Conservation (phyloP, 2,113 vertebrate species). For the Myotis brandtii region DNA sequence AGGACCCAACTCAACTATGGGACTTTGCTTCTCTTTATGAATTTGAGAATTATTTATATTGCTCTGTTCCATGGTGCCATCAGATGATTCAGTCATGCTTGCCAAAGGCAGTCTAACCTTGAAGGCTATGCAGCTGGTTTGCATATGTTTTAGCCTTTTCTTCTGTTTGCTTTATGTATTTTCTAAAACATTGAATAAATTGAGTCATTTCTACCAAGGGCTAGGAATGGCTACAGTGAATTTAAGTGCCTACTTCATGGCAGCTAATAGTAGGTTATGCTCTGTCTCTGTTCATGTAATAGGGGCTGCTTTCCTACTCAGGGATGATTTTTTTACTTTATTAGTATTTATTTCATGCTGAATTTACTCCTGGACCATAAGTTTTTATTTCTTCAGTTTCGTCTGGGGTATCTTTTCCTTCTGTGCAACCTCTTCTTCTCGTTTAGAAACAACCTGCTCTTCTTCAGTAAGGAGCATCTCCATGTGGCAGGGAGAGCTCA, state of each 20-base stretch:
- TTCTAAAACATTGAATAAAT: not conserved
- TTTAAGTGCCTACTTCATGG: slow-evolving; percentile 24
- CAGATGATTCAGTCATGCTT: slow-evolving; percentile 37
- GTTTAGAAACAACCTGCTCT: not conserved
- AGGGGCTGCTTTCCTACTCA: slow-evolving; percentile 39
- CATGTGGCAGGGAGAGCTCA: not conserved
- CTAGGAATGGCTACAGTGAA: slow-evolving; percentile 11
- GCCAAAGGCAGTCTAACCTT: slow-evolving; percentile 1
- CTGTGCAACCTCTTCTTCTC: not conserved
- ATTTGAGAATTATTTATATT: slow-evolving; percentile 31
- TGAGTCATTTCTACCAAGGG: slow-evolving; percentile 18
- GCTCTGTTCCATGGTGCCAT: not conserved
- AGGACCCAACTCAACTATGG: not conserved
- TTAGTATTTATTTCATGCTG: not conserved
- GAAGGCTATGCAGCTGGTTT: not conserved
- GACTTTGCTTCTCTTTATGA: slow-evolving; percentile 27
- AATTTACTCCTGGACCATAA: not conserved
- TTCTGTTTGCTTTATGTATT: slow-evolving; percentile 39
- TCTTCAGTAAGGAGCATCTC: not conserved
- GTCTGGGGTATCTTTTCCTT: not conserved
- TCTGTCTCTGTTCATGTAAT: not conserved
- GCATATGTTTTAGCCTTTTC: not conserved
- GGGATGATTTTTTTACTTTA: slow-evolving; percentile 17
- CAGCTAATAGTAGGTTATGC: not conserved
- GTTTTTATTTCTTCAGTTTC: not conserved